These are phyloP conservation scores for Sander vitreus DNA, from an alignment of 2,113 vertebrate species.

Conservation along the genomic window DNA sequence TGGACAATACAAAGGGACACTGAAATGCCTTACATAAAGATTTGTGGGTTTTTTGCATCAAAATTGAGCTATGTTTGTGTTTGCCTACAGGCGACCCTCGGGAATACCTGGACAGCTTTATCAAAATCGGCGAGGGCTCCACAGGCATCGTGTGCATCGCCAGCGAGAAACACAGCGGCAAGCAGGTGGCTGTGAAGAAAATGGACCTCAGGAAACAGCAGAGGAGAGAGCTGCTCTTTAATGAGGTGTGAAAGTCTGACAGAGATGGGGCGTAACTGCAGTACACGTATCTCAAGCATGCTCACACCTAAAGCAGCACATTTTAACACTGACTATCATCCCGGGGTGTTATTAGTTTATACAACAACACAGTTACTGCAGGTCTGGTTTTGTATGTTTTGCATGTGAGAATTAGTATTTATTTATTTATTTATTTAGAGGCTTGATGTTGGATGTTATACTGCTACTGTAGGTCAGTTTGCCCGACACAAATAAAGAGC, in stretches of 20 bases:
- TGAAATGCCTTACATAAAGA: neutral
- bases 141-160: slow-evolving; percentile 98
- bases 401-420: neutral
- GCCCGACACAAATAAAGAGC: neutral
- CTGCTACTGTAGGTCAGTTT: neutral
- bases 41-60: neutral
- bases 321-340: neutral
- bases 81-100: slow-evolving; percentile 89
- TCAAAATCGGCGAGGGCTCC: slow-evolving; percentile 98
- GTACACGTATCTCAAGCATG: neutral
- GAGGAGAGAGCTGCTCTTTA: slow-evolving; percentile 96
- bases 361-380: neutral
- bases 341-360: neutral
- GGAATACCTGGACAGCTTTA: slow-evolving; percentile 97
- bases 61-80: neutral
- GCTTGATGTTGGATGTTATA: neutral
- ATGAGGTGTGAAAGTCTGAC: slow-evolving; percentile 87
- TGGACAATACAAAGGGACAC: neutral
- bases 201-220: slow-evolving; percentile 99
- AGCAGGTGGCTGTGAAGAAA: slow-evolving; percentile 98
- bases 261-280: slow-evolving; percentile 6
- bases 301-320: neutral
- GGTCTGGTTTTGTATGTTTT: neutral
- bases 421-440: neutral
- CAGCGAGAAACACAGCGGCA: slow-evolving; percentile 96